These are phyloP conservation scores for Sylvia borin DNA, from an alignment of 2,797 vertebrate genomes.

Conservation along the genomic window DNA sequence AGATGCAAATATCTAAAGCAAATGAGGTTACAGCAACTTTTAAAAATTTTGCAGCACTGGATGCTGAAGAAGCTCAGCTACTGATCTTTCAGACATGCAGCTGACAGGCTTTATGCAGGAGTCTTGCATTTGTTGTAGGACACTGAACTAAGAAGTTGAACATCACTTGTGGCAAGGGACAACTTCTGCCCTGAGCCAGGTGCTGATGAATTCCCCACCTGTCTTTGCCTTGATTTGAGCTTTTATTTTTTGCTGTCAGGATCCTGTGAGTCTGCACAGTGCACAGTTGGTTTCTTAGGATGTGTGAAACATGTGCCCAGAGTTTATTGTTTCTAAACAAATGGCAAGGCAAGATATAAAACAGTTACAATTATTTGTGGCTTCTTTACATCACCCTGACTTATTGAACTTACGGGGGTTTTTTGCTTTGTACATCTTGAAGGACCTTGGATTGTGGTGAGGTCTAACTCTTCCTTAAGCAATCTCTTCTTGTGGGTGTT, in stretches of 20 bases:
- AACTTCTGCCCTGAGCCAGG: neutral
- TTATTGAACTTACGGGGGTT: neutral
- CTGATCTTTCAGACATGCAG: neutral
- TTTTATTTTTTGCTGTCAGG: neutral
- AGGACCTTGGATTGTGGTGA: neutral
- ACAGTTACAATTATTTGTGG: neutral
- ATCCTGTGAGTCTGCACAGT: neutral
- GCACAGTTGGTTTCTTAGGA: neutral
- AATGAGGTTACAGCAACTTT: neutral
- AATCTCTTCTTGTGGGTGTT: neutral
- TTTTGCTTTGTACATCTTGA: neutral
- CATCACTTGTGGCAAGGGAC: slow-evolving; percentile 12
- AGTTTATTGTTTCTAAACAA: neutral
- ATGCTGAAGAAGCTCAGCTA: neutral
- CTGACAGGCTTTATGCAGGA: neutral
- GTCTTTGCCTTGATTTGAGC: neutral
- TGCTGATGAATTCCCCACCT: slow-evolving; percentile 47
- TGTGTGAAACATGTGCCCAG: neutral
- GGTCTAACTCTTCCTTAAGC: neutral
- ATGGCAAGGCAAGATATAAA: neutral
- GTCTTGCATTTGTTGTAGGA: neutral
- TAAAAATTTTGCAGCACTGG: neutral
- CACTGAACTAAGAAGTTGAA: neutral
- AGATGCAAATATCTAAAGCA: neutral
- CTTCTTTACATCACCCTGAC: neutral